Percentiles rank a stretch among this genome's conserved stretches.
Evolutionary conservation across 2,888 invertebrate species (phyloP).

Genomic region (Cenopis cana): DNA sequence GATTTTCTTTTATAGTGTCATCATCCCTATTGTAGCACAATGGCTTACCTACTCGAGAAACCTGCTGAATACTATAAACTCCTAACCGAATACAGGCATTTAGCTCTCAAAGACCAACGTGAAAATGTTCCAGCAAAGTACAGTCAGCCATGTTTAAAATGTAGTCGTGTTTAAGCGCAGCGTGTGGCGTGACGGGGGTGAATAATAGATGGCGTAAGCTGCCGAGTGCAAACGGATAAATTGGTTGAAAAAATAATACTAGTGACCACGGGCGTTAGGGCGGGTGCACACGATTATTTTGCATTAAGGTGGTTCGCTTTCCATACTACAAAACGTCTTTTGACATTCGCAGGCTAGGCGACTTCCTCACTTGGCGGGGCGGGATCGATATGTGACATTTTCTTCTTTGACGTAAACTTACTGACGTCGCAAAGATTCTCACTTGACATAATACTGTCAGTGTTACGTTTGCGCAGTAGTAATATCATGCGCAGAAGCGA

Average conservation of each 20-base stretch:
- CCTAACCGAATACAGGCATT: not conserved
- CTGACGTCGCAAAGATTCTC: too few relatives aligned
- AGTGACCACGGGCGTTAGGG: conserved; percentile 38
- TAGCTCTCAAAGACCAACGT: not conserved
- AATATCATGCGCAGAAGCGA: too few relatives aligned
- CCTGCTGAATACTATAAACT: not conserved
- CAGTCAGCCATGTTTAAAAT: conserved; percentile 3
- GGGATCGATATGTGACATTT: too few relatives aligned
- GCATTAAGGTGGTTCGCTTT: too few relatives aligned
- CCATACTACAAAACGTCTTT: too few relatives aligned
- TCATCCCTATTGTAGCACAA: not conserved
- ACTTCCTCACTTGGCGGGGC: too few relatives aligned
- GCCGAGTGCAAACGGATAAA: conserved; percentile 60
- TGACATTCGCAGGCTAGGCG: too few relatives aligned
- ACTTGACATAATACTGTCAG: too few relatives aligned
- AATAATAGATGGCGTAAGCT: conserved; percentile 52
- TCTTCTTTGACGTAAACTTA: too few relatives aligned
- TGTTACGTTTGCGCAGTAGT: too few relatives aligned
- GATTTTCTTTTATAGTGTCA: too few relatives aligned
- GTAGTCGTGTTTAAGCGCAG: conserved; percentile 39
- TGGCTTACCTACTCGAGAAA: not conserved
- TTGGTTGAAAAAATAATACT: conserved; percentile 59
- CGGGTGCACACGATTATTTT: not conserved
- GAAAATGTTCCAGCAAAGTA: not conserved
- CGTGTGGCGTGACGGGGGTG: conserved; percentile 49